A percentile compares a stretch with the other conserved stretches of the same genome.
Evolutionary conservation across 2,113 vertebrate genomes (phyloP).

Genomic region (Rhinolophus sinicus): DNA sequence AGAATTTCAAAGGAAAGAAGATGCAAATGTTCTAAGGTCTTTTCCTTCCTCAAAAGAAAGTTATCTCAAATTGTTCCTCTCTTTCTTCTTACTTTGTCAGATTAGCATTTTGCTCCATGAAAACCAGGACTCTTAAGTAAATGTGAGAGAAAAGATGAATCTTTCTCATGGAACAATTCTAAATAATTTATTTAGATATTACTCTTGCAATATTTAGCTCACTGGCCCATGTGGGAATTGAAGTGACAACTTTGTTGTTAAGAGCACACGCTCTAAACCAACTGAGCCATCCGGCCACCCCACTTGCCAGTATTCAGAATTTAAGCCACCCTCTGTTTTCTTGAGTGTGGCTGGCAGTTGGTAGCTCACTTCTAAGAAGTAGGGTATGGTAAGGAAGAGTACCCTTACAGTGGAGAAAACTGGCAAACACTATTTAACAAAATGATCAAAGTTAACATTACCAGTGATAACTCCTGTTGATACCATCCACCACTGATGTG

Average conservation of each 20-base stretch:
- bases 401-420: not conserved
- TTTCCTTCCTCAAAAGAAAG: not conserved
- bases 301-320: not conserved
- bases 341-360: not conserved
- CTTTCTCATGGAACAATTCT: not conserved
- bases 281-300: no score
- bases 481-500: not conserved
- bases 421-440: not conserved
- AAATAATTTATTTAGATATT: constrained; percentile 3
- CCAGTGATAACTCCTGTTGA: not conserved
- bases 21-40: not conserved
- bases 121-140: not conserved
- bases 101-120: not conserved
- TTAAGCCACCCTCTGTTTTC: not conserved
- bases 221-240: no score
- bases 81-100: not conserved
- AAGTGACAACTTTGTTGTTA: no score
- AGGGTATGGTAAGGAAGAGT: not conserved
- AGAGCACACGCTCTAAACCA: no score
- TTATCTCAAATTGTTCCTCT: not conserved
- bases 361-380: not conserved
- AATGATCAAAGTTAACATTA: not conserved
- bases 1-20: not conserved
- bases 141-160: not conserved
- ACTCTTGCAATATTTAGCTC: no score